Evolutionary conservation across 2,113 vertebrate genomes (phyloP).

Genomic region (Noctilio leporinus): DNA sequence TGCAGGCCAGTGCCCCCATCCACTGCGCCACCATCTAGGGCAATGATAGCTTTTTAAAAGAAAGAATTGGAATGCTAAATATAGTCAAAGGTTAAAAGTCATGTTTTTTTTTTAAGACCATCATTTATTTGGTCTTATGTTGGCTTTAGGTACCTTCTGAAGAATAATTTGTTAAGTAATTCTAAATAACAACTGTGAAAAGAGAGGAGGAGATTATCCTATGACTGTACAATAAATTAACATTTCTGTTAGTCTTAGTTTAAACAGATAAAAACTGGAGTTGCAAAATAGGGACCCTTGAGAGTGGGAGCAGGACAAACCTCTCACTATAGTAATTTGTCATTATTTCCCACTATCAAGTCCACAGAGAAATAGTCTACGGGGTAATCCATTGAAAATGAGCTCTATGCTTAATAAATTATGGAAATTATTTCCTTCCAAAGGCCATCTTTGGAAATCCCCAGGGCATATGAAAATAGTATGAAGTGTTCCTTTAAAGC

Average conservation of each 20-base stretch:
- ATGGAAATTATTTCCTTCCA: neutral
- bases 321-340: neutral
- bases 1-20: too few species aligned
- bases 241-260: neutral
- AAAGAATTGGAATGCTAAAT: neutral
- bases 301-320: accelerated
- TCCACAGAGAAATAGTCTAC: neutral
- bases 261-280: neutral
- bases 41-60: neutral
- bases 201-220: neutral
- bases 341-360: neutral
- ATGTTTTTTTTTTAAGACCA: neutral
- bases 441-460: neutral
- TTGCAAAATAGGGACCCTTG: neutral
- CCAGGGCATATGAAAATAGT: neutral
- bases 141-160: neutral
- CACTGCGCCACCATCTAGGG: too few species aligned
- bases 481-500: neutral
- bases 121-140: neutral
- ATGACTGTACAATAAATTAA: neutral
- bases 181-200: neutral
- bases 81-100: neutral
- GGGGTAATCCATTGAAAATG: neutral
- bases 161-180: neutral
- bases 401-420: neutral